Conservation (phyloP, 1,140 invertebrate species). For the Drosophila jambulina region DNA sequence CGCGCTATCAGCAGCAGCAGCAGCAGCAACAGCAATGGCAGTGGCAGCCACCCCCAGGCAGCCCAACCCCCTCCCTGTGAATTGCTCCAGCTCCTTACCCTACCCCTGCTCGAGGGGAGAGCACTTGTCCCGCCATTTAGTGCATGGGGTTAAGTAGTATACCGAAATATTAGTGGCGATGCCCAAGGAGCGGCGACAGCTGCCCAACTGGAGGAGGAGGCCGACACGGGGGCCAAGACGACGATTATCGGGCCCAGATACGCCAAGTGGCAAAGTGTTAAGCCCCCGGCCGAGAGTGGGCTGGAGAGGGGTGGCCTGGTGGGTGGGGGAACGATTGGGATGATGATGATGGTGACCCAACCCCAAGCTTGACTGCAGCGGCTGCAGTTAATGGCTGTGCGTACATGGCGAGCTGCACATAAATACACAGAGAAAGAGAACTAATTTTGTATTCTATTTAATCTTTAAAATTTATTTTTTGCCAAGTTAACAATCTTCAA, state of each 20-base stretch:
- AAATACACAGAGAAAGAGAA: slow-evolving; percentile 17
- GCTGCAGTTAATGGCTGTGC: slow-evolving; percentile 66
- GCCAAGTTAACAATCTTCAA: neutral
- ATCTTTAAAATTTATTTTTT: neutral
- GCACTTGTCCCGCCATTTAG: slow-evolving; percentile 82
- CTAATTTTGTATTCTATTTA: neutral
- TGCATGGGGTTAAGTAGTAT: slow-evolving; percentile 80
- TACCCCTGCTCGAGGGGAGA: slow-evolving; percentile 36
- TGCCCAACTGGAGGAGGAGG: slow-evolving; percentile 31
- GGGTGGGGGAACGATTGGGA: neutral
- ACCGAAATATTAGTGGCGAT: slow-evolving; percentile 73
- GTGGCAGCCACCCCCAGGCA: slow-evolving; percentile 26
- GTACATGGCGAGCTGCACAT: slow-evolving; percentile 8
- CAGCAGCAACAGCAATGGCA: slow-evolving; percentile 33
- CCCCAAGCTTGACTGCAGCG: slow-evolving; percentile 53
- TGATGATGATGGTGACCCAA: slow-evolving; percentile 45
- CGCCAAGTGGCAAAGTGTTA: slow-evolving; percentile 51
- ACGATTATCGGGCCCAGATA: slow-evolving; percentile 39
- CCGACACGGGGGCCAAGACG: slow-evolving; percentile 20
- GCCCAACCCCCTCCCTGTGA: slow-evolving; percentile 26
- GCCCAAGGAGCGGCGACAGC: slow-evolving; percentile 62
- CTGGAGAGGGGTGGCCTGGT: neutral
- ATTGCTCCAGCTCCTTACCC: slow-evolving; percentile 20
- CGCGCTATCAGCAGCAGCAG: slow-evolving; percentile 59
- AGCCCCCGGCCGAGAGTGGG: slow-evolving; percentile 35